Evolutionary conservation across 1,140 invertebrate species (phyloP), one percentile per base, ranked within the genome.

Genomic region (Brachionus calyciflorus): DNA sequence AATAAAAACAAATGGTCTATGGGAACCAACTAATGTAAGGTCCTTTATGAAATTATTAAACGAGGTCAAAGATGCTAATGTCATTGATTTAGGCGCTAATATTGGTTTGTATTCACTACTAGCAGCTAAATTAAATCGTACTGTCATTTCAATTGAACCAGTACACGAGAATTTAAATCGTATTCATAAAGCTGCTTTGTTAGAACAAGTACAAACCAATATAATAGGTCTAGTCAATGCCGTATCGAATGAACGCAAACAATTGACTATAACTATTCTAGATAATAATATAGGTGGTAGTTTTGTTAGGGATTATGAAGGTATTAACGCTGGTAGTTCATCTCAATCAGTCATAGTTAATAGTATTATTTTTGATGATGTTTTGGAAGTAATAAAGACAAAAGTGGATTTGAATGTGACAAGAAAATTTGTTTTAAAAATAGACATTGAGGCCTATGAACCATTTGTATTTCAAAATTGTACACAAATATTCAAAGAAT

Each of bases 371-470:
- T 3, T 49, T 12, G 69, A 73, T 21, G 46, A 73, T 53, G 17
- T 75, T 30, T 40, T 75, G 17, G 28, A 53, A 26, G 46, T 53
- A 26, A 19, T 70, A 12, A 70, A 70, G 28, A 24, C 24, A 26
- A 70, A 70, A 70, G 4, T 46, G 37, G 24, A 10, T 19, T 7
- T 9, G 26, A 24, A 6, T 51, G 17, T 30, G 19, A 28, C 65
- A 26, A 30, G 19, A n/a, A 70, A 70, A 9, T 70, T 48, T 75
- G 46, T 75, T 4, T 24, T 75, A 12, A 75, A 75, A 48, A 37
- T 75, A 37, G 69, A 75, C 17, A 75, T 75, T 75, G 69, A 75
- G 53, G 21, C 40, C 9, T 53, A 40, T 26, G 69, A 75, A 40
- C 26, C 69, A 26, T 53, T 53, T 33, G 48, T 40, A 6, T 75